These are phyloP conservation scores for Drosophila nikananu DNA, from an alignment of 1,140 invertebrate genomes.

Conservation along the genomic window DNA sequence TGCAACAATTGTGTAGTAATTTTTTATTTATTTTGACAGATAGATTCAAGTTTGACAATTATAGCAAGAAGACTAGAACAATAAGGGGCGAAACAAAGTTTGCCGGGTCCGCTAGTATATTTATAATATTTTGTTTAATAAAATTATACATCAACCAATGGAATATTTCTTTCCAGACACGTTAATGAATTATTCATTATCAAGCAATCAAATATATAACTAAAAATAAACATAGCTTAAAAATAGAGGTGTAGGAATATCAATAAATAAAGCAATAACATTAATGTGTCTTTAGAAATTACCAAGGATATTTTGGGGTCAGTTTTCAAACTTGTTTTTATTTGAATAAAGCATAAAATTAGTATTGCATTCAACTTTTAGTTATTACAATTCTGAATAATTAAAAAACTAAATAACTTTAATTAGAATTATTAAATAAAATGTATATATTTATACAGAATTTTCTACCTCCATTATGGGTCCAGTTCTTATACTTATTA, in stretches of 20 bases:
- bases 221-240: neutral
- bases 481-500: no score
- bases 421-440: no score
- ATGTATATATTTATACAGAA: no score
- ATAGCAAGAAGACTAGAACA: no score
- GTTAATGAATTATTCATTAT: neutral
- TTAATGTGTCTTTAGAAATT: neutral
- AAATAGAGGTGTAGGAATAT: neutral
- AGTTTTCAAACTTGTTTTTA: neutral
- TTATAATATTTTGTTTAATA: neutral
- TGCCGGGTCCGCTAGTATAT: neutral
- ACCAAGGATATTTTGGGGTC: neutral
- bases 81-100: no score
- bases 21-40: no score
- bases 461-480: no score
- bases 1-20: no score
- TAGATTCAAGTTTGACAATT: no score
- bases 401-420: no score
- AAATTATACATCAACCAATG: neutral
- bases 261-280: neutral
- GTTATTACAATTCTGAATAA: neutral
- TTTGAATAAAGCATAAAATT: no score
- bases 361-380: neutral
- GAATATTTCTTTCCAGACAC: slow-evolving; percentile 7
- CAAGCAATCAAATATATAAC: neutral